These are phyloP conservation scores for Labrus mixtus DNA, from an alignment of 2,113 vertebrate genomes.

Conservation along the genomic window DNA sequence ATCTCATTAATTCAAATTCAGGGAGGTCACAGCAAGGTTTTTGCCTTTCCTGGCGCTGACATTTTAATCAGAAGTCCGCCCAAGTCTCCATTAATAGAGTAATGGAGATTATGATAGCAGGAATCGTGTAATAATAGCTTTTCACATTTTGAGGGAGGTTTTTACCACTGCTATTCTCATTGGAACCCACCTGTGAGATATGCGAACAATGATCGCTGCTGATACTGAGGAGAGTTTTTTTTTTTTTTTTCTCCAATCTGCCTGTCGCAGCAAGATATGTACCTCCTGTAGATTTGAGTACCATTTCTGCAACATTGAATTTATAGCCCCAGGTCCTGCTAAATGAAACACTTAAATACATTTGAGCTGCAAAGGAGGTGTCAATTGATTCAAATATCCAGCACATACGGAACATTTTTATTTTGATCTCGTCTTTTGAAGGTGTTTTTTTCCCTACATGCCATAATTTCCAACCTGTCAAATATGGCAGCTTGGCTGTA, in stretches of 20 bases:
- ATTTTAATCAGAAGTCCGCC: constrained; percentile 73
- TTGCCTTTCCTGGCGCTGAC: constrained; percentile 55
- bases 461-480: not conserved
- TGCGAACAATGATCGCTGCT: constrained; percentile 19
- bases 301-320: constrained; percentile 47
- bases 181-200: constrained; percentile 22
- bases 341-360: constrained; percentile 29
- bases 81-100: constrained; percentile 64
- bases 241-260: constrained; percentile 10
- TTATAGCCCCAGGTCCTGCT: constrained; percentile 26
- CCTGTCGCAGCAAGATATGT: constrained; percentile 24
- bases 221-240: constrained; percentile 1
- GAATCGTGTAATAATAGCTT: constrained; percentile 40
- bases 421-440: not conserved
- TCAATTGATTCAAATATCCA: not conserved
- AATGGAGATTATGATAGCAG: constrained; percentile 46
- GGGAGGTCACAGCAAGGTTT: constrained; percentile 69
- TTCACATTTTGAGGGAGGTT: constrained; percentile 15
- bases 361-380: constrained; percentile 13
- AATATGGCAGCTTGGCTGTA: not conserved
- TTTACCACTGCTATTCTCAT: constrained; percentile 1
- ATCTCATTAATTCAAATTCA: constrained; percentile 80
- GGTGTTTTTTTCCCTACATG: not conserved
- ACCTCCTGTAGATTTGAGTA: constrained; percentile 21
- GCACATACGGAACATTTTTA: not conserved